Evolutionary conservation across 2,888 invertebrate species (phyloP).

Genomic region (Scaptomyza cyrtandrae): DNA sequence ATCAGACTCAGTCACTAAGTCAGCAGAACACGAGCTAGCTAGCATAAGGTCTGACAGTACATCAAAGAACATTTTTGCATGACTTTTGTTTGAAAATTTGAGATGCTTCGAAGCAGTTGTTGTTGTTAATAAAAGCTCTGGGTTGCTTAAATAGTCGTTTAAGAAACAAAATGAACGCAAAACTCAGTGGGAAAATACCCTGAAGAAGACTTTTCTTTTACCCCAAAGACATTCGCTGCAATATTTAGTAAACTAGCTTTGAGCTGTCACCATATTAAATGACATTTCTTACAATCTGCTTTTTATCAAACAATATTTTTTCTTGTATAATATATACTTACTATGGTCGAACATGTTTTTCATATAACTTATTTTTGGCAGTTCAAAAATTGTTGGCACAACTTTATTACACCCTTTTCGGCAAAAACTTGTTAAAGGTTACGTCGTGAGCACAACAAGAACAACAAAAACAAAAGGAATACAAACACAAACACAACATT

Average conservation of each 20-base stretch:
- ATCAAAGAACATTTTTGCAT: slow-evolving; percentile 36
- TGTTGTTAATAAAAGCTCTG: slow-evolving; percentile 37
- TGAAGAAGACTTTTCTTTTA: no score
- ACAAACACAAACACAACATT: slow-evolving; percentile 15
- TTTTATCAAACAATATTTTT: not conserved
- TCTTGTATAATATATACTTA: not conserved
- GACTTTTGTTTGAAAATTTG: slow-evolving; percentile 23
- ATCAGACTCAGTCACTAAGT: not conserved
- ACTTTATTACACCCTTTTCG: slow-evolving; percentile 7
- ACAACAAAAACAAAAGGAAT: slow-evolving; percentile 13
- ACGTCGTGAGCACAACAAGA: not conserved
- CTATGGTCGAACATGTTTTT: not conserved
- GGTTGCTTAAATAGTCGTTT: not conserved
- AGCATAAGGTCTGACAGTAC: slow-evolving; percentile 17
- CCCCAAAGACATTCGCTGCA: no score
- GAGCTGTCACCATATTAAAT: not conserved
- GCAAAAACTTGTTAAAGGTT: slow-evolving; percentile 1
- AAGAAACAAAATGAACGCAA: no score
- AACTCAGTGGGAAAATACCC: no score
- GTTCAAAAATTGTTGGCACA: not conserved
- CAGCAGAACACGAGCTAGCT: not conserved
- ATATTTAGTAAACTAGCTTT: not conserved
- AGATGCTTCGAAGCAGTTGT: slow-evolving; percentile 4
- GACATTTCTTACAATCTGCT: not conserved
- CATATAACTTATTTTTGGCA: not conserved